Evolutionary conservation across 2,797 vertebrate species (phyloP), one percentile per base, ranked within the genome.

Genomic region (Hemitrygon akajei): DNA sequence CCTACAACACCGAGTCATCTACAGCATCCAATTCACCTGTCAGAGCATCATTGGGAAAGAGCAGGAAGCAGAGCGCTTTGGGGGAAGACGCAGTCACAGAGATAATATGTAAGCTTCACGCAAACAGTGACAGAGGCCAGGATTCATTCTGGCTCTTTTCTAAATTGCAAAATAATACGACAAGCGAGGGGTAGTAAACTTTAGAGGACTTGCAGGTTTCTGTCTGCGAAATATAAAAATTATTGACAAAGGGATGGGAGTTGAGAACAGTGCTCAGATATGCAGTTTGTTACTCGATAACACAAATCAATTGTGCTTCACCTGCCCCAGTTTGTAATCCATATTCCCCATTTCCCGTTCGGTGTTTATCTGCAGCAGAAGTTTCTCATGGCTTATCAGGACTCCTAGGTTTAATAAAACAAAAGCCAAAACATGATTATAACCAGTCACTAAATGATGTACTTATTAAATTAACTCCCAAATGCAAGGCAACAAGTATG

Each of bases 271-370:
- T 20, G 60, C 58, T 66, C 84, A 7, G 84, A 58, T 34, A 58
- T 63, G 30, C 60, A 34, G 63, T 66, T 66, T 30, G 14, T 30
- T 14, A 66, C 69, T 71, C 69, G 4, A 71, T 71, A 71, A 71
- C 47, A 47, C 63, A 14, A 66, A 9, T 66, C 63, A 77, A 34
- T 92, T 14, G n/a, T 56, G 58, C 66, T 30, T 11, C 76, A 99
- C 99, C 97, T 99, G 99, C 94, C 99, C 99, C 27, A 99, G 96
- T 96, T 98, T 98, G 95, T 99, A 99, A 94, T 98, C 97, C 98
- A 98, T 98, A 96, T 98, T 98, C 92, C 99, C 99, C 96, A 99
- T 96, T 96, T 99, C 99, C 94, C 99, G 96, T 95, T 99, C 99
- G 0, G 98, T 98, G 96, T 99, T 99, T 95, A 98, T 98, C 96